Evolutionary conservation across 2,113 vertebrate species (phyloP).

Genomic region (Poeciliopsis retropinna): DNA sequence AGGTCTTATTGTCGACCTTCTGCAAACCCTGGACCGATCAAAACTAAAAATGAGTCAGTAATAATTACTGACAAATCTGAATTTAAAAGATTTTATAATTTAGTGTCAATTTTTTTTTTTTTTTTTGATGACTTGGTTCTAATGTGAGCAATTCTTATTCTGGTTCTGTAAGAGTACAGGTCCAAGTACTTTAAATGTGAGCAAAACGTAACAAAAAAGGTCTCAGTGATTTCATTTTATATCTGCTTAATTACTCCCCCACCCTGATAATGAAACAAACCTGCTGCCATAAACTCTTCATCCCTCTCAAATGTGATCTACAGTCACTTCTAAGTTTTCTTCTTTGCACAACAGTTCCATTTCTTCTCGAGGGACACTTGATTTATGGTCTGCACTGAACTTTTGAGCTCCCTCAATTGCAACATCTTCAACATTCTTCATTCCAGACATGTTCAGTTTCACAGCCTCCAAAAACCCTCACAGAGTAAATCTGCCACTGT

Average conservation of each 20-base stretch:
- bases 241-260: neutral
- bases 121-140: neutral
- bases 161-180: neutral
- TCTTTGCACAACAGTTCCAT: constrained; percentile 2
- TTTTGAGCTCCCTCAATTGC: constrained; percentile 17
- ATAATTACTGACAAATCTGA: neutral
- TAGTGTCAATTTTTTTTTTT: too few relatives aligned
- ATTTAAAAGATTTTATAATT: too few relatives aligned
- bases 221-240: neutral
- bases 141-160: neutral
- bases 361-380: constrained; percentile 6
- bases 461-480: neutral
- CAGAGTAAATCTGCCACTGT: neutral
- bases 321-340: neutral
- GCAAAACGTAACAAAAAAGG: neutral
- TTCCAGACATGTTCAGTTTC: constrained; percentile 20
- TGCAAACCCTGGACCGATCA: neutral
- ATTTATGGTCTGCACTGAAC: constrained; percentile 36
- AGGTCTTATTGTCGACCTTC: neutral
- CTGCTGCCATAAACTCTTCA: neutral
- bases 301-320: neutral
- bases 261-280: constrained; percentile 4
- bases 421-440: constrained; percentile 11
- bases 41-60: neutral
- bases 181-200: neutral